Evolutionary conservation across 2,888 invertebrate genomes (phyloP).

Genomic region (Dorcus parallelipipedus): DNA sequence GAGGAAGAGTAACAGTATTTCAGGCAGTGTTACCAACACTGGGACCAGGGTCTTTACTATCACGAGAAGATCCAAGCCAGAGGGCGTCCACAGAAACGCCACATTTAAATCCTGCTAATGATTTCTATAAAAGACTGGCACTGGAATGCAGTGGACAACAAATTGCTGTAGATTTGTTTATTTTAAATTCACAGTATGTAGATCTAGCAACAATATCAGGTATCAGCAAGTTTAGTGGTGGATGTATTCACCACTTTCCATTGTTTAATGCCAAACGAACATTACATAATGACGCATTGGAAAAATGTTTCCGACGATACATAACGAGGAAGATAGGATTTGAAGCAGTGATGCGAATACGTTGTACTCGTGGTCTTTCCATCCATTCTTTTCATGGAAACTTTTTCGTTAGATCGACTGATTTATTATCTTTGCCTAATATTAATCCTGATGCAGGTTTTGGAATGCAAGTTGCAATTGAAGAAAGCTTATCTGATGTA

Average conservation of each 20-base stretch:
- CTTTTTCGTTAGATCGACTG: constrained; percentile 97
- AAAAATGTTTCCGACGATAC: constrained; percentile 79
- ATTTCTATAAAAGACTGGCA: constrained; percentile 95
- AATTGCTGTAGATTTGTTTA: constrained; percentile 92
- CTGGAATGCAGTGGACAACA: constrained; percentile 96
- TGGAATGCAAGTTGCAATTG: constrained; percentile 96
- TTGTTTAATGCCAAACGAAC: constrained; percentile 72
- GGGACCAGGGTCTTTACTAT: constrained; percentile 83
- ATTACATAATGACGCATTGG: constrained; percentile 71
- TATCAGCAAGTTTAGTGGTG: constrained; percentile 92
- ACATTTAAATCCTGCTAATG: constrained; percentile 90
- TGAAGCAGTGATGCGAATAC: constrained; percentile 96
- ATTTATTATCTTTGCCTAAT: constrained; percentile 92
- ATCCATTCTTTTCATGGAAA: constrained; percentile 99
- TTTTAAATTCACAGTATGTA: constrained; percentile 88
- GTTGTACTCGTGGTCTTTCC: constrained; percentile 89
- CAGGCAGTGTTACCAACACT: constrained; percentile 83
- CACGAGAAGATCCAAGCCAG: constrained; percentile 86
- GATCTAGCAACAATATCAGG: constrained; percentile 93
- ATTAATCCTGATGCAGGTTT: constrained; percentile 97
- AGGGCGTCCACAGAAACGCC: constrained; percentile 74
- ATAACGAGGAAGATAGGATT: constrained; percentile 96
- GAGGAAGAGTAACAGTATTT: constrained; percentile 93
- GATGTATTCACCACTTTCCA: constrained; percentile 89
- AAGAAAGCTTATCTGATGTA: constrained; percentile 82